phyloP scores from a whole-genome alignment of 2,888 invertebrate genomes.

The Heteromyza rotundicornis region DNA sequence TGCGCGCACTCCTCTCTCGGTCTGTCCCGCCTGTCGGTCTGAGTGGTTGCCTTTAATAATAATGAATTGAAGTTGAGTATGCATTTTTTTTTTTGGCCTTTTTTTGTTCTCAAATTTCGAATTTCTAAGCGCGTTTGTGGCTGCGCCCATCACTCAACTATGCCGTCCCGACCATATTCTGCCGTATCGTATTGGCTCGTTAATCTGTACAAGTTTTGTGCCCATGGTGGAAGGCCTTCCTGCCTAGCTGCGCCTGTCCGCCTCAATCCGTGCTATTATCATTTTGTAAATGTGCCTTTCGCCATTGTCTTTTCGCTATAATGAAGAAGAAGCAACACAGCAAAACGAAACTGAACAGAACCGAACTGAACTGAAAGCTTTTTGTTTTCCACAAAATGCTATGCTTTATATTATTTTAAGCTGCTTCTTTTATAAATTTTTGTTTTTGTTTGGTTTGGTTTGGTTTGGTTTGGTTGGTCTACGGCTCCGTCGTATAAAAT shows the following conservation, averaged over 20 bases:
- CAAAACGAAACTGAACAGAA: too few species aligned
- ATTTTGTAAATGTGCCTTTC: neutral
- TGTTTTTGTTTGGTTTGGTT: neutral
- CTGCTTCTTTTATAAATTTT: too few species aligned
- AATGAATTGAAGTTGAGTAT: neutral
- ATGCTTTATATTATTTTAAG: slow-evolving; percentile 6
- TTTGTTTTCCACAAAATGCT: slow-evolving; percentile 1
- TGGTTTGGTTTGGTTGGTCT: neutral
- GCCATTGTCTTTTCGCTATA: neutral
- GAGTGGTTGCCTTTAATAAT: neutral
- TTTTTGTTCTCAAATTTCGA: neutral
- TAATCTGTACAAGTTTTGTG: too few species aligned
- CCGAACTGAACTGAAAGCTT: too few species aligned
- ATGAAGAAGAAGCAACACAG: too few species aligned
- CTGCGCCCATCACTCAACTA: neutral
- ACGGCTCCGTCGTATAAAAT: neutral
- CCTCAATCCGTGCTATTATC: neutral
- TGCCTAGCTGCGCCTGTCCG: neutral
- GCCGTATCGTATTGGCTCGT: too few species aligned
- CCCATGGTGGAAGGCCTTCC: neutral
- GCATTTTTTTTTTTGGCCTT: neutral
- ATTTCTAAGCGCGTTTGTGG: neutral
- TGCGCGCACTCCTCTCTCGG: too few species aligned
- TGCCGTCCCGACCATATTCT: too few species aligned
- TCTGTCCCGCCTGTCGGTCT: too few species aligned